phyloP scores from a whole-genome alignment of 2,888 invertebrate species.

The Eilema griseolum region DNA sequence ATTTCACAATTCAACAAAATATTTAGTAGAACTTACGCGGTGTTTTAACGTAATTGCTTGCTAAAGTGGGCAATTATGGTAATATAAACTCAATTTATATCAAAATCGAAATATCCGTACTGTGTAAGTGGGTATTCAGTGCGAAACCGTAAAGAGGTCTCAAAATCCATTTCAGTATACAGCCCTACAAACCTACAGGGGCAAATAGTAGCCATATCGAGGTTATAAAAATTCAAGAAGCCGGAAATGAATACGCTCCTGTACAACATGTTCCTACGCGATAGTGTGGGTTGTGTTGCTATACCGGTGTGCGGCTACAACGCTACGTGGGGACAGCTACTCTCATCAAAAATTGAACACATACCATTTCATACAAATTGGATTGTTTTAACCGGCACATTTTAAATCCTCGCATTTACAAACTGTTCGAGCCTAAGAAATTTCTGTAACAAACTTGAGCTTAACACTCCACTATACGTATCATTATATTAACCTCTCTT shows the following conservation, averaged over 20 bases:
- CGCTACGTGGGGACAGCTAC: conserved; percentile 39
- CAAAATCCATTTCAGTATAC: conserved; percentile 41
- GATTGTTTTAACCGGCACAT: conserved; percentile 40
- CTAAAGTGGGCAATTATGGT: conserved; percentile 30
- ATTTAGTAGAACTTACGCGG: conserved; percentile 23
- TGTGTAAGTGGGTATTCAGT: conserved; percentile 30
- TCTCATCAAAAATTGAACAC: conserved; percentile 49
- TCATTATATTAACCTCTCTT: too few species aligned
- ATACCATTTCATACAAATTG: conserved; percentile 48
- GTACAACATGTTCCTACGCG: conserved; percentile 55
- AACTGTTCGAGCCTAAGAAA: background rate
- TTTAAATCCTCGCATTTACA: conserved; percentile 21
- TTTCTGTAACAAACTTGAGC: background rate
- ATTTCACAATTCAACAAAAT: conserved; percentile 4
- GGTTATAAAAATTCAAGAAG: conserved; percentile 80
- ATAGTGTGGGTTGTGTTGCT: conserved; percentile 23
- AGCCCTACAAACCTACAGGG: conserved; percentile 64
- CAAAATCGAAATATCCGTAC: conserved; percentile 39
- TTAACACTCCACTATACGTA: background rate
- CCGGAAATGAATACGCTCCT: conserved; percentile 78
- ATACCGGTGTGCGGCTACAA: conserved; percentile 13
- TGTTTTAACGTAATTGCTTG: conserved; percentile 38
- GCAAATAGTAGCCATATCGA: conserved; percentile 68
- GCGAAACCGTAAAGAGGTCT: conserved; percentile 29
- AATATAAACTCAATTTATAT: conserved; percentile 27